A percentile compares a stretch with the other conserved stretches of the same genome.
Conservation (phyloP, 2,797 vertebrate genomes). For the Pseudochirops cupreus region DNA sequence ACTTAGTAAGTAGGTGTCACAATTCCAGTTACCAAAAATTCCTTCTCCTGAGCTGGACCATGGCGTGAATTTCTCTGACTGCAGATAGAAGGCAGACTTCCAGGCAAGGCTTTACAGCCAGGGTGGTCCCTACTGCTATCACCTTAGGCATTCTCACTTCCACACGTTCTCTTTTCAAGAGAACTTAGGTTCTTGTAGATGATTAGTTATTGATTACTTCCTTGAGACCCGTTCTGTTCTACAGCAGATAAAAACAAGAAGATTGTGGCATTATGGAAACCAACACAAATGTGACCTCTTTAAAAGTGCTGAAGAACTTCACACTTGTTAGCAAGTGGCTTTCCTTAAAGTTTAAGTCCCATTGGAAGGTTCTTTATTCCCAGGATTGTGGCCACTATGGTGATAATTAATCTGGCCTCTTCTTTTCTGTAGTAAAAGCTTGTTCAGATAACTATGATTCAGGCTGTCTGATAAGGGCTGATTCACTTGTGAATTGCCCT, state of each 20-base stretch:
- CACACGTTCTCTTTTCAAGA: not conserved
- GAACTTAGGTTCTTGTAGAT: not conserved
- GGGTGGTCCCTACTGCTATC: not conserved
- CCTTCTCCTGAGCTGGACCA: not conserved
- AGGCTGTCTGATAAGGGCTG: not conserved
- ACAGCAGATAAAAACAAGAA: not conserved
- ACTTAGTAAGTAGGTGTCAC: not conserved
- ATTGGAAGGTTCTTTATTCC: not conserved
- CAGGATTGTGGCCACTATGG: not conserved
- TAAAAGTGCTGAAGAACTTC: not conserved
- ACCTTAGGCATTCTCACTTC: accelerated
- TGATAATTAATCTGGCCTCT: not conserved
- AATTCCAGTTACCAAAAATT: not conserved
- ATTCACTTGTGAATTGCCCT: conserved; percentile 27
- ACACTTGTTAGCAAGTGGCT: not conserved
- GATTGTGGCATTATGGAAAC: not conserved
- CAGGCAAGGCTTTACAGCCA: not conserved
- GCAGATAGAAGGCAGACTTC: not conserved
- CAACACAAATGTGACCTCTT: not conserved
- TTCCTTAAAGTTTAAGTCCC: not conserved
- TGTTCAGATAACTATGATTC: not conserved
- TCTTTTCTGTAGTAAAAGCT: conserved; percentile 2
- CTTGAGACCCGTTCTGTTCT: not conserved
- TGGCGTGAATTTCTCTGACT: not conserved
- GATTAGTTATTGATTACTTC: not conserved